Conservation (phyloP, 2,113 vertebrate species). For the Aphyosemion australe region DNA sequence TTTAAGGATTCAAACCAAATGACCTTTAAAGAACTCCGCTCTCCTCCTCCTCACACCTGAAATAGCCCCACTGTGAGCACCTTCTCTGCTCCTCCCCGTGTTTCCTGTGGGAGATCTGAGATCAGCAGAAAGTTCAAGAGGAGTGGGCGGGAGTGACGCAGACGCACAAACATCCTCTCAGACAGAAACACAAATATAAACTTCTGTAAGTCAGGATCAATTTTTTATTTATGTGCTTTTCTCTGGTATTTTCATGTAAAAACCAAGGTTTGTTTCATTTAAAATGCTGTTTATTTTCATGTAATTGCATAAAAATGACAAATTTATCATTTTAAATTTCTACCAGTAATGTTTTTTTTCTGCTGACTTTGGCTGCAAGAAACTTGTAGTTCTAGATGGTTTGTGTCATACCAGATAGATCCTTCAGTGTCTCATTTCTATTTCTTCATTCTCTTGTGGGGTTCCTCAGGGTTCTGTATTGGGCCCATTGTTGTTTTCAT, state of each 20-base stretch:
- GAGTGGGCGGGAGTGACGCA: background rate
- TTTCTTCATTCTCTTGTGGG: too few relatives aligned
- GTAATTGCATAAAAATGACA: too few relatives aligned
- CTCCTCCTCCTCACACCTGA: background rate
- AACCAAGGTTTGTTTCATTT: too few relatives aligned
- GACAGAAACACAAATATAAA: conserved; percentile 24
- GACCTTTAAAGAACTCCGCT: background rate
- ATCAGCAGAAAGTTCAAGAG: conserved; percentile 6
- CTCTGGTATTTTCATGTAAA: background rate
- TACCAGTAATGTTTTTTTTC: too few relatives aligned
- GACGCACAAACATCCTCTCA: background rate
- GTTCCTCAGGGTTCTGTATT: too few relatives aligned
- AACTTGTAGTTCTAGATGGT: too few relatives aligned
- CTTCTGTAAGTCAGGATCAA: conserved; percentile 15
- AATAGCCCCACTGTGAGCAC: background rate
- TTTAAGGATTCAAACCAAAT: background rate
- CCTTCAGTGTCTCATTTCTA: too few relatives aligned
- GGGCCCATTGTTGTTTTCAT: too few relatives aligned
- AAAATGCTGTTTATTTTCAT: too few relatives aligned
- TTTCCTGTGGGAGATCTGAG: conserved; percentile 25
- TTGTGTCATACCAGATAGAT: too few relatives aligned
- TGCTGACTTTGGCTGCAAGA: too few relatives aligned
- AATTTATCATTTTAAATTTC: too few relatives aligned
- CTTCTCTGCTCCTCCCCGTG: background rate
- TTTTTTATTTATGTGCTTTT: conserved; percentile 25